Evolutionary conservation across 1,140 invertebrate species (phyloP), one percentile per base, ranked within the genome.

Genomic region (Andricus grossulariae): DNA sequence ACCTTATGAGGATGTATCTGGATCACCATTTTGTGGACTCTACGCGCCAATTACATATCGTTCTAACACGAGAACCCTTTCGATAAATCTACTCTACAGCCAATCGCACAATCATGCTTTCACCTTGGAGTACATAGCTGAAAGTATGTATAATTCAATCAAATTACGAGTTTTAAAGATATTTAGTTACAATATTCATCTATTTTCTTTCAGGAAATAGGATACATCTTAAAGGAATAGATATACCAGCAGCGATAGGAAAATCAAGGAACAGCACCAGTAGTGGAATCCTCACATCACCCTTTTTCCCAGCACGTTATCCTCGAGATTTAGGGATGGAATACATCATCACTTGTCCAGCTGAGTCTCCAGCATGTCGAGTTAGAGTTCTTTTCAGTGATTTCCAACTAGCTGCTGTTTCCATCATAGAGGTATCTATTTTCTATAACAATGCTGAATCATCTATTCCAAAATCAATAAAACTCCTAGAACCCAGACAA

Each of bases 221-320:
- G 57, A 88, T 94, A 76, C 89, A 93, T 76, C 86, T 95, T 25
- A 92, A 91, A 54, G 94, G 94, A 82, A 86, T 89, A 50, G 82
- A 91, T 74, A 82, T 84, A 50, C 78, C 86, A 51, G 83, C 83
- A 82, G 87, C 88, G 74, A 74, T 89, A 76, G 76, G 85, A 50
- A 87, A 91, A 55, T 87, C 90, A 83, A 78, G 90, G 83, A 82
- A 92, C 84, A 88, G 84, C 50, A 89, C 87, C 5, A 82, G 87
- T 12, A 89, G 90, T 11, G 93, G 92, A 0, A 88, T 90, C 71
- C 79, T 94, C 72, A 93, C 88, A 57, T 94, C 95, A 6, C 95
- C 95, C 3, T 95, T 95, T 86, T 96, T 96, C 77, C 95, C 95
- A 0, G 91, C 93, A 79, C 90, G 92, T 13, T 96, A 96, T 90